phyloP scores from a whole-genome alignment of 1,140 invertebrate genomes.

The Ceratosolen fusciceps region DNA sequence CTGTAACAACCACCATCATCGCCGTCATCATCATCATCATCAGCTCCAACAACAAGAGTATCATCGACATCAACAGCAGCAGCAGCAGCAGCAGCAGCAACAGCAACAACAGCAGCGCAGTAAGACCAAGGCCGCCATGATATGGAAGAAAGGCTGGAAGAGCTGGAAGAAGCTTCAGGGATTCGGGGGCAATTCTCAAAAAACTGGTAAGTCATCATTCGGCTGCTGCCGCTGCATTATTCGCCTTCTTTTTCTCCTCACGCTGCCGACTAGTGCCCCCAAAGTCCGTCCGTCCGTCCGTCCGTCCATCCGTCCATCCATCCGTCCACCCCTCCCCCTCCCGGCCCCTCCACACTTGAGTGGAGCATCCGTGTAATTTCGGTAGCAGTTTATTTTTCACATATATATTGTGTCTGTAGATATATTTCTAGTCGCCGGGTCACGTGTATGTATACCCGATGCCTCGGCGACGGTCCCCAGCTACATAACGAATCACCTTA shows the following conservation, averaged over 20 bases:
- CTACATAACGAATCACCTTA: too few species aligned
- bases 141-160: conserved; percentile 76
- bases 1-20: not conserved
- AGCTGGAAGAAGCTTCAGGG: conserved; percentile 84
- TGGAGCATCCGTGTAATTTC: conserved; percentile 7
- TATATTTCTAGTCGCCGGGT: too few species aligned
- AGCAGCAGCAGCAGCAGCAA: conserved; percentile 35
- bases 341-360: not conserved
- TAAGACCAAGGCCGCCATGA: conserved; percentile 67
- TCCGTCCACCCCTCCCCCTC: not conserved
- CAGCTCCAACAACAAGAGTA: conserved; percentile 25
- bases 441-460: too few species aligned
- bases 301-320: not conserved
- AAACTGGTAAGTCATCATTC: conserved; percentile 60
- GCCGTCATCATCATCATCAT: conserved; percentile 8
- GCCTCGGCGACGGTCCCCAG: too few species aligned
- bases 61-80: conserved; percentile 47
- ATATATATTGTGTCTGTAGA: too few species aligned
- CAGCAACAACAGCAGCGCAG: conserved; percentile 54
- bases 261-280: not conserved
- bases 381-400: conserved; percentile 1
- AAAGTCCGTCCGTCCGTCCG: conserved; percentile 6
- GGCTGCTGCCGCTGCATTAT: conserved; percentile 16
- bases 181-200: conserved; percentile 74
- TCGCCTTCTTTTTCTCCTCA: conserved; percentile 25